Evolutionary conservation across 2,797 vertebrate species (phyloP).

Genomic region (Dermochelys coriacea): DNA sequence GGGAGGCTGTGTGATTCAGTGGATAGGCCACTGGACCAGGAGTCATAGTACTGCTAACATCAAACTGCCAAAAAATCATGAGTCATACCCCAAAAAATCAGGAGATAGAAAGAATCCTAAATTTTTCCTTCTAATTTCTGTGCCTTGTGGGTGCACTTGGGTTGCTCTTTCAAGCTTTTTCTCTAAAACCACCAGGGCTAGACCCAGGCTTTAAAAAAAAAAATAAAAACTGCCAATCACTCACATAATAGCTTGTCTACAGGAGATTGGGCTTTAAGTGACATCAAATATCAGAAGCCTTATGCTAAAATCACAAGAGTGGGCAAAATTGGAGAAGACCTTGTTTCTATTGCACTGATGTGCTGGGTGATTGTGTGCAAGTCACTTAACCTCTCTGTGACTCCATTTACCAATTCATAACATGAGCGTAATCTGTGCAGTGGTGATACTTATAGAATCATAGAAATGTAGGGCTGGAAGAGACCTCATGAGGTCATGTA

Average conservation of each 20-base stretch:
- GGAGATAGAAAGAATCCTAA: not conserved
- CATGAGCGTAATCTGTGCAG: not conserved
- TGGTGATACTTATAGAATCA: not conserved
- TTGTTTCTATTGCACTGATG: accelerated
- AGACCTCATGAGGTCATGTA: not conserved
- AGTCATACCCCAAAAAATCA: not conserved
- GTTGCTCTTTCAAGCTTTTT: not conserved
- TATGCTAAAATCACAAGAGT: not conserved
- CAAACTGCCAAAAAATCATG: not conserved
- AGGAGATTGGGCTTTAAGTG: not conserved
- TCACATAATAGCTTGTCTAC: not conserved
- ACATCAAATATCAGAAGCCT: not conserved
- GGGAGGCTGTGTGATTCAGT: not conserved
- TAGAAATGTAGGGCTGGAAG: not conserved
- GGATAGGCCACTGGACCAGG: not conserved
- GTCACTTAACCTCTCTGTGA: not conserved
- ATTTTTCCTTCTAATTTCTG: not conserved
- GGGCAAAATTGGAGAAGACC: not conserved
- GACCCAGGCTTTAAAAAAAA: conserved; percentile 10
- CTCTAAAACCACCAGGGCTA: not conserved
- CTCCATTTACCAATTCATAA: not conserved
- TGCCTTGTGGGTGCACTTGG: accelerated
- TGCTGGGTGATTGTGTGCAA: not conserved
- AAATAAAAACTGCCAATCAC: not conserved
- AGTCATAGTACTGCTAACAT: not conserved